These are phyloP conservation scores for Urocyon cinereoargenteus DNA, from an alignment of 2,797 vertebrate genomes.

Conservation along the genomic window DNA sequence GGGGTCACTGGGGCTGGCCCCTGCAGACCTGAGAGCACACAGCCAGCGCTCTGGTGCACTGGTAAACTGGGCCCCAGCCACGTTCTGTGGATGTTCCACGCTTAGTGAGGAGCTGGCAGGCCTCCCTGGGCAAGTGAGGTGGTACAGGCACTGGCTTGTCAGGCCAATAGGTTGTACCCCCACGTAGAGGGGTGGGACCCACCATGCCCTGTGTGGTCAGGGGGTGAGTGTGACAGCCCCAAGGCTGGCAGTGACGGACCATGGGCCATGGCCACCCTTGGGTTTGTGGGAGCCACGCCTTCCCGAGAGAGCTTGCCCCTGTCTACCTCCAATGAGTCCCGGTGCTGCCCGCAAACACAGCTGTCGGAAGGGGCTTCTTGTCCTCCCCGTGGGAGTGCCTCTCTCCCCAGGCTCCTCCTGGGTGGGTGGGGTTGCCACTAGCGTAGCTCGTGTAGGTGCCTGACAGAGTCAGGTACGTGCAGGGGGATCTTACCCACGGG, in stretches of 20 bases:
- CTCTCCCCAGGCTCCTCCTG: fast-evolving
- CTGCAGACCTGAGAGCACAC: not conserved
- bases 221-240: not conserved
- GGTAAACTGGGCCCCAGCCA: too few relatives aligned
- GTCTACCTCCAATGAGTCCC: not conserved
- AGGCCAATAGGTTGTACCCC: not conserved
- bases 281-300: not conserved
- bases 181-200: too few relatives aligned
- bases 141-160: not conserved
- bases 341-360: not conserved
- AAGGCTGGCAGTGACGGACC: not conserved
- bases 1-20: not conserved
- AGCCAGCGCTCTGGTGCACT: not conserved
- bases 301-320: not conserved
- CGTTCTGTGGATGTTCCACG: too few relatives aligned
- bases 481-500: fast-evolving
- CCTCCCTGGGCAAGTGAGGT: not conserved
- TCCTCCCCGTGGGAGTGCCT: fast-evolving
- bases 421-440: not conserved
- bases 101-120: not conserved
- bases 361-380: fast-evolving
- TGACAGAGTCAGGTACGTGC: not conserved
- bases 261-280: not conserved
- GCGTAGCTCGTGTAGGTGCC: not conserved
- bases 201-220: not conserved